These are phyloP conservation scores for Tretioscincus oriximinensis DNA, from an alignment of 2,113 vertebrate genomes.

Conservation along the genomic window DNA sequence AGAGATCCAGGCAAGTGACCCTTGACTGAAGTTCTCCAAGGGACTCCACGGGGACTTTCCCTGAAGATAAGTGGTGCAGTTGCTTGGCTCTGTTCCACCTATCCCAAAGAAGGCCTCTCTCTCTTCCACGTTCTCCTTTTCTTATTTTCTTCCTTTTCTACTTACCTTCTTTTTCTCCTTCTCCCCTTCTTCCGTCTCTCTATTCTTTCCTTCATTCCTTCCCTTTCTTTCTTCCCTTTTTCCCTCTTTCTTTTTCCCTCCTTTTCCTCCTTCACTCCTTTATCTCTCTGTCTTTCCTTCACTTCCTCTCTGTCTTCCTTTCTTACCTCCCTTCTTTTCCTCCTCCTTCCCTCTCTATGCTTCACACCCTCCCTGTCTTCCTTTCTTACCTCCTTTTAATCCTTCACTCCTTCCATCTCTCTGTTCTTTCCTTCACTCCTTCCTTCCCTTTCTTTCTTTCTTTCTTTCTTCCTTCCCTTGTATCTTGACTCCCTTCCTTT, in stretches of 20 bases:
- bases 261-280: not conserved
- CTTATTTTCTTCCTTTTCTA: too few relatives aligned
- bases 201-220: too few relatives aligned
- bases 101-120: not conserved
- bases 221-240: too few relatives aligned
- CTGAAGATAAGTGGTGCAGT: not conserved
- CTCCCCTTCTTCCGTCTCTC: too few relatives aligned
- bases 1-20: not conserved
- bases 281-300: not conserved
- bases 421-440: not conserved
- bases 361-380: not conserved
- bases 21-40: slow-evolving; percentile 1
- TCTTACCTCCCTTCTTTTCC: not conserved
- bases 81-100: not conserved
- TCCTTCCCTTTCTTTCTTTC: not conserved
- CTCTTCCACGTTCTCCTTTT: too few relatives aligned
- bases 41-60: not conserved
- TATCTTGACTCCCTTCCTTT: not conserved
- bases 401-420: too few relatives aligned
- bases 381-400: too few relatives aligned
- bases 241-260: too few relatives aligned
- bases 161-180: too few relatives aligned
- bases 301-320: too few relatives aligned
- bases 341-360: not conserved
- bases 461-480: too few relatives aligned